A percentile compares a stretch with the other conserved stretches of the same genome.
Evolutionary conservation across 2,888 invertebrate genomes (phyloP).

Genomic region (Drosophila anomelani): DNA sequence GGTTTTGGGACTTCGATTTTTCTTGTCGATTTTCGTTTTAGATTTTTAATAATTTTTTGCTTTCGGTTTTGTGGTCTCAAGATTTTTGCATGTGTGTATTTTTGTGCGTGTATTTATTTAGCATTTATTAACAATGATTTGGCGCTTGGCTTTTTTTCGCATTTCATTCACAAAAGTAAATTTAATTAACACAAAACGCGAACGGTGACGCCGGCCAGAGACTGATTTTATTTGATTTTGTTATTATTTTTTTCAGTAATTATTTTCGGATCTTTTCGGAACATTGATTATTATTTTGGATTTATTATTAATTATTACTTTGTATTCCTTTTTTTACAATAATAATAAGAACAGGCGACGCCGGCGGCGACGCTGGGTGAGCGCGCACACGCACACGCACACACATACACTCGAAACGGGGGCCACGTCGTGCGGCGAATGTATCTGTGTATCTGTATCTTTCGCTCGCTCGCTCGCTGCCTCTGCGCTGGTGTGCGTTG

Average conservation of each 20-base stretch:
- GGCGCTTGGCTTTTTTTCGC: slow-evolving; percentile 80
- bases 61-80: slow-evolving; percentile 38
- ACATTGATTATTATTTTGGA: slow-evolving; percentile 18
- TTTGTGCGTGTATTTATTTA: slow-evolving; percentile 64
- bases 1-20: slow-evolving; percentile 25
- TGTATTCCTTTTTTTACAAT: slow-evolving; percentile 41
- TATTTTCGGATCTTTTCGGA: neutral
- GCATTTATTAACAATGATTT: slow-evolving; percentile 79
- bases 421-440: slow-evolving; percentile 67
- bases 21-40: slow-evolving; percentile 13
- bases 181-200: slow-evolving; percentile 76
- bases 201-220: slow-evolving; percentile 29
- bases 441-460: slow-evolving; percentile 14
- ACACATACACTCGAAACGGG: slow-evolving; percentile 51
- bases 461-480: slow-evolving; percentile 4
- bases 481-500: slow-evolving; percentile 28
- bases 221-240: slow-evolving; percentile 42
- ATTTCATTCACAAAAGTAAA: slow-evolving; percentile 81
- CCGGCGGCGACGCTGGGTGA: slow-evolving; percentile 55
- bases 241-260: slow-evolving; percentile 13
- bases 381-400: slow-evolving; percentile 49
- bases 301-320: slow-evolving; percentile 2
- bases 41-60: slow-evolving; percentile 51
- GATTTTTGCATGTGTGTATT: slow-evolving; percentile 5
- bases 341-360: slow-evolving; percentile 57